Evolutionary conservation across 64 coral and sea anemone genomes (phyloP).

Genomic region (Dendronephthya gigantea): DNA sequence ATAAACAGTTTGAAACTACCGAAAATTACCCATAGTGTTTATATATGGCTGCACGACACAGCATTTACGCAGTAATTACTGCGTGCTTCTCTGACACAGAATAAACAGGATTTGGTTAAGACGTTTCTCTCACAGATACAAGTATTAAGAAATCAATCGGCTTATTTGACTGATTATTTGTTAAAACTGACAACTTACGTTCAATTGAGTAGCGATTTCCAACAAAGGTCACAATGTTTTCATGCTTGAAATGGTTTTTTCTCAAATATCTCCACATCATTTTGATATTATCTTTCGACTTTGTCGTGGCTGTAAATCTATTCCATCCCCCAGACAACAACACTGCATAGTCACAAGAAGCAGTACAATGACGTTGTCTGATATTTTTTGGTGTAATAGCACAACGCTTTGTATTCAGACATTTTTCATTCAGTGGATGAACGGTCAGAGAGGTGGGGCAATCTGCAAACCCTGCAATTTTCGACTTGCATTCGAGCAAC

Average conservation of each 20-base stretch:
- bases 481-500: conserved; percentile 17
- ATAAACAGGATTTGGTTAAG: no score
- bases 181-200: conserved; percentile 57
- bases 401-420: conserved; percentile 38
- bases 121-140: no score
- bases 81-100: no score
- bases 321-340: conserved; percentile 65
- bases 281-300: conserved; percentile 49
- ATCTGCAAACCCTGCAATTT: background rate
- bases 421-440: background rate
- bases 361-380: conserved; percentile 23
- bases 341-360: conserved; percentile 66
- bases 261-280: conserved; percentile 67
- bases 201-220: conserved; percentile 59
- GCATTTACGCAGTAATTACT: background rate
- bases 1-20: background rate
- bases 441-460: background rate
- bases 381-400: background rate
- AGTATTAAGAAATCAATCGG: no score
- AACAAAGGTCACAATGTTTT: conserved; percentile 65
- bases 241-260: conserved; percentile 50
- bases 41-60: background rate
- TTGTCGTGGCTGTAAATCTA: conserved; percentile 33
- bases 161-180: background rate
- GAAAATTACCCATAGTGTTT: background rate